Percentiles rank a stretch among this genome's conserved stretches.
phyloP scores from a whole-genome alignment of 2,113 vertebrate species.

The Coreoperca whiteheadi region DNA sequence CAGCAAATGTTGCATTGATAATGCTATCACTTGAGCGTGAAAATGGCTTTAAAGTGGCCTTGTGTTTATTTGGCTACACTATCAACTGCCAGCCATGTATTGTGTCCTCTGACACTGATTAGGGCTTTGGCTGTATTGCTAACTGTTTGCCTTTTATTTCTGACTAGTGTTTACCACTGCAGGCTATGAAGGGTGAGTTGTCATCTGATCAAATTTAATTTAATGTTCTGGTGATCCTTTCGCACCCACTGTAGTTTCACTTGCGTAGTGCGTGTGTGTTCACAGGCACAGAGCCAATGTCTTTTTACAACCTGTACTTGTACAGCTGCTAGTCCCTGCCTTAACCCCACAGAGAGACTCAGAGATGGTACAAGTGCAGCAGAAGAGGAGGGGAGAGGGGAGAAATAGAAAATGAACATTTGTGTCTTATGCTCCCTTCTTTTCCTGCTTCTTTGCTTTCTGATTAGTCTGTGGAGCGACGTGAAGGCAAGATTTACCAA shows the following conservation, averaged over 20 bases:
- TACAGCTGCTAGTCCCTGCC: slow-evolving; percentile 9
- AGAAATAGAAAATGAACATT: slow-evolving; percentile 1
- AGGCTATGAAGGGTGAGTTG: slow-evolving; percentile 33
- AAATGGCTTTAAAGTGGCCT: slow-evolving; percentile 51
- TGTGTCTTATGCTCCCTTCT: background rate
- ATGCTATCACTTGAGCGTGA: slow-evolving; percentile 27
- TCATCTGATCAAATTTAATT: slow-evolving; percentile 57
- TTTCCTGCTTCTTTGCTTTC: background rate
- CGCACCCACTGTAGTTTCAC: slow-evolving; percentile 16
- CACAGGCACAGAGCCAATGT: slow-evolving; percentile 10
- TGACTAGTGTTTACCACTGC: slow-evolving; percentile 4
- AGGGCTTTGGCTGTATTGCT: slow-evolving; percentile 19
- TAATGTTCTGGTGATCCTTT: slow-evolving; percentile 33
- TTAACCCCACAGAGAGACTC: slow-evolving; percentile 2
- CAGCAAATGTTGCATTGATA: slow-evolving; percentile 53
- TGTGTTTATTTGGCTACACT: slow-evolving; percentile 43
- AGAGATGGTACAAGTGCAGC: background rate
- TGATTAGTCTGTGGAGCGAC: background rate
- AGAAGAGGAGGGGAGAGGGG: background rate
- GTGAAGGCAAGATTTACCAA: slow-evolving; percentile 11
- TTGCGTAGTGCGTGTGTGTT: background rate
- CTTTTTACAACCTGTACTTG: slow-evolving; percentile 18
- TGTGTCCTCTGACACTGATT: slow-evolving; percentile 34
- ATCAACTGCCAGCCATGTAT: slow-evolving; percentile 28
- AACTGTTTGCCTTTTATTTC: slow-evolving; percentile 42